Conservation (phyloP, 2,113 vertebrate genomes). For the Campylomormyrus numenius region DNA sequence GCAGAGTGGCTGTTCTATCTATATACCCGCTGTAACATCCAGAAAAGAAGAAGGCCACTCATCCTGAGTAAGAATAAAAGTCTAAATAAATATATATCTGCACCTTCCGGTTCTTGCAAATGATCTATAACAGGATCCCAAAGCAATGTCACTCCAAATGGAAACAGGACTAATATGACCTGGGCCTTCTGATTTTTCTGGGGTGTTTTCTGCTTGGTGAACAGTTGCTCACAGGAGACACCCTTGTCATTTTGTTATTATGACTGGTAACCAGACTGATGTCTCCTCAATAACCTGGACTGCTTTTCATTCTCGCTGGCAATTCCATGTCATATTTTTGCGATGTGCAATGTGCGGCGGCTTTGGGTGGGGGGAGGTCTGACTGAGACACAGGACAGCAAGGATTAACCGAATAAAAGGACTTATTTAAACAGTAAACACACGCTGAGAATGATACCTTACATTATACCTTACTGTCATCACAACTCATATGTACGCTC, state of each 20-base stretch:
- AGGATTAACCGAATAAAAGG: background rate
- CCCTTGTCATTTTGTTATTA: background rate
- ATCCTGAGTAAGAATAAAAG: constrained; percentile 2
- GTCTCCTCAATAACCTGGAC: background rate
- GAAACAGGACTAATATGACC: background rate
- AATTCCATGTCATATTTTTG: background rate
- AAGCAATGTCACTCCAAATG: background rate
- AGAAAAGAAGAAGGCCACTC: background rate
- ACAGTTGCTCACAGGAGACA: background rate
- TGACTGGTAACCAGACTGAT: background rate
- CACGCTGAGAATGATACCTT: background rate
- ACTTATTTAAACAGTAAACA: background rate
- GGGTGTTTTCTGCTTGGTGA: background rate
- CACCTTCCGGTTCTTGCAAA: constrained; percentile 6
- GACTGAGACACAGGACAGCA: background rate
- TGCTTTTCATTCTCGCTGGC: background rate
- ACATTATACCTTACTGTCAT: background rate
- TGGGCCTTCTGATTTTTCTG: background rate
- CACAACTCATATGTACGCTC: background rate
- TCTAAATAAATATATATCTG: background rate
- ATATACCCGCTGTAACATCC: background rate
- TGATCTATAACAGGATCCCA: background rate
- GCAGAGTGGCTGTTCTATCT: background rate
- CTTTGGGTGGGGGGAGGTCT: background rate
- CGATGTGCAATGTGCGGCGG: background rate